Percentiles rank a stretch among this genome's conserved stretches.
Evolutionary conservation across 2,797 vertebrate genomes (phyloP).

Genomic region (Acipenser oxyrinchus): DNA sequence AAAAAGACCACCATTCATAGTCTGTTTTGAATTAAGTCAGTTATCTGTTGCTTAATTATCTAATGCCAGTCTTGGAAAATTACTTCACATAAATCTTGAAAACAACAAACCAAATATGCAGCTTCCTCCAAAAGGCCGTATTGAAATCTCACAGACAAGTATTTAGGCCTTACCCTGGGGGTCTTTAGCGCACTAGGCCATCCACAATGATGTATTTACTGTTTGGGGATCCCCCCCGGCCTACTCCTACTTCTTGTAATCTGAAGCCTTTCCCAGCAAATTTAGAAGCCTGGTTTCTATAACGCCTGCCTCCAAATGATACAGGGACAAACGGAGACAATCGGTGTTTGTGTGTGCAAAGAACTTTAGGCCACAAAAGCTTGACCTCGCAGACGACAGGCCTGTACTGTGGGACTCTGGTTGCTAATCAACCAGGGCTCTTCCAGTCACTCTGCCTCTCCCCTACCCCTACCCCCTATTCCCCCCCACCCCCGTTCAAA

Average conservation of each 20-base stretch:
- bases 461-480: background rate
- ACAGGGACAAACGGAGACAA: background rate
- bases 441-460: constrained; percentile 5
- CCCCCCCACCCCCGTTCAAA: constrained; percentile 3
- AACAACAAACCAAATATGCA: constrained; percentile 11
- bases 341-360: constrained; percentile 6
- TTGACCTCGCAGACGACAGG: background rate
- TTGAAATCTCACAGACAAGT: constrained; percentile 45
- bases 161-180: constrained; percentile 36
- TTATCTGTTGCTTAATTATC: constrained; percentile 51
- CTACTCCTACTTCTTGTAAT: constrained; percentile 8
- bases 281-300: background rate
- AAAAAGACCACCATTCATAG: constrained; percentile 43
- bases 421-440: constrained; percentile 8
- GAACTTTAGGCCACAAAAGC: background rate
- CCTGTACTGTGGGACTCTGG: constrained; percentile 6
- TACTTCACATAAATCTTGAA: constrained; percentile 36
- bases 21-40: constrained; percentile 48
- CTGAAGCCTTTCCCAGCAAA: constrained; percentile 10
- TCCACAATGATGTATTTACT: constrained; percentile 12
- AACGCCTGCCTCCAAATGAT: background rate
- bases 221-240: background rate
- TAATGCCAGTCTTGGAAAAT: constrained; percentile 32
- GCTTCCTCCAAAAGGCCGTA: constrained; percentile 13
- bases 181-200: constrained; percentile 21